Percentiles rank a stretch among this genome's conserved stretches.
phyloP scores from a whole-genome alignment of 2,797 vertebrate genomes.

The Sus cebifrons region DNA sequence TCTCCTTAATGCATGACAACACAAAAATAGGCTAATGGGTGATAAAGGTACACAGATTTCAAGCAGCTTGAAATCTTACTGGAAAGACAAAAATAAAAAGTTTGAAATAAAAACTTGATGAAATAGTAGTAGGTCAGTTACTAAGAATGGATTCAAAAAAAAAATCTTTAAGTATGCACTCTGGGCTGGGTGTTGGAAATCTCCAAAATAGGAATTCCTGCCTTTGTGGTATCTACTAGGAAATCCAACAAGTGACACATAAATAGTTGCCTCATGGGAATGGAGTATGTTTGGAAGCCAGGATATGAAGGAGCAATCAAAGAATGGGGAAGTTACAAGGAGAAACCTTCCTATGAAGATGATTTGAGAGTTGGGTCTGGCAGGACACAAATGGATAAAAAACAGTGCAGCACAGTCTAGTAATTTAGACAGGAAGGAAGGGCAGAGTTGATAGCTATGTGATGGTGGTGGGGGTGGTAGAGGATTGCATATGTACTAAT shows the following conservation, averaged over 20 bases:
- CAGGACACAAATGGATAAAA: background rate
- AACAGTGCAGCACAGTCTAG: too few species aligned
- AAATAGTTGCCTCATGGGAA: background rate
- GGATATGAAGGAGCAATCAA: background rate
- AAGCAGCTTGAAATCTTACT: background rate
- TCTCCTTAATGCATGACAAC: background rate
- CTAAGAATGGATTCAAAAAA: background rate
- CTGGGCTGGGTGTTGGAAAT: background rate
- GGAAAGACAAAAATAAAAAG: constrained; percentile 33
- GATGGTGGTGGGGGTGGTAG: background rate
- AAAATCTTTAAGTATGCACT: background rate
- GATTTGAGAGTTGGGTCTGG: background rate
- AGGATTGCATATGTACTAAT: background rate
- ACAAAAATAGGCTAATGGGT: background rate
- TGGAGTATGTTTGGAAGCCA: background rate
- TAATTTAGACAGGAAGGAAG: background rate
- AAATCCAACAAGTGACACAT: background rate
- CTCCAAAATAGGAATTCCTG: background rate
- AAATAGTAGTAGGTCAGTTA: background rate
- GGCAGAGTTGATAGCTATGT: background rate
- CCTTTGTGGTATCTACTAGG: background rate
- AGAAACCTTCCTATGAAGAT: background rate
- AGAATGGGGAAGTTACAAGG: background rate
- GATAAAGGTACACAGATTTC: background rate
- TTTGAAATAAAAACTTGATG: background rate